These are phyloP conservation scores for Calephelis perditalis DNA, from an alignment of 2,888 invertebrate genomes.

Conservation along the genomic window DNA sequence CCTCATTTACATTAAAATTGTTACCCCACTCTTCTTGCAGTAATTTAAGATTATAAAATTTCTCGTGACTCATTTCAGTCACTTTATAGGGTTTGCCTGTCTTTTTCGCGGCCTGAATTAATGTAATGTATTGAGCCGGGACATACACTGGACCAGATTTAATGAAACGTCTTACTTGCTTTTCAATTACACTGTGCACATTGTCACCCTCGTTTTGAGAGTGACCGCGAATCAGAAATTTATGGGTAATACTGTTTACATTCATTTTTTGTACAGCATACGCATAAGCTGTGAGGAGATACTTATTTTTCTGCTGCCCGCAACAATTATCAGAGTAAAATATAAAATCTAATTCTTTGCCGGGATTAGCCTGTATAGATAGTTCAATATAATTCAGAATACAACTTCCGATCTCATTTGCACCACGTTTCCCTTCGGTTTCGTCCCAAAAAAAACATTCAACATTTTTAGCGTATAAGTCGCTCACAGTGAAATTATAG, in stretches of 20 bases:
- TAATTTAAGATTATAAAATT: conserved; percentile 7
- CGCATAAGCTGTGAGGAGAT: background rate
- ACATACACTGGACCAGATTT: conserved; percentile 12
- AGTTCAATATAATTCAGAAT: background rate
- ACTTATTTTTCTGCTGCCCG: conserved; percentile 19
- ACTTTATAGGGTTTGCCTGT: conserved; percentile 10
- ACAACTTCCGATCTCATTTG: too few species aligned
- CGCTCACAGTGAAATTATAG: too few species aligned
- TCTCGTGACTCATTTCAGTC: background rate
- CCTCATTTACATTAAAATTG: conserved; percentile 2
- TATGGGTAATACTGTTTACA: background rate
- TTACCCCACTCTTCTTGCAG: conserved; percentile 3
- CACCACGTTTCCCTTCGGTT: too few species aligned
- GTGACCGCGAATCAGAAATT: too few species aligned
- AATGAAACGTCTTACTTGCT: conserved; percentile 8
- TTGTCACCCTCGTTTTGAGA: conserved; percentile 7
- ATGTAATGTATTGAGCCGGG: conserved; percentile 17
- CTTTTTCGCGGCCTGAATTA: conserved; percentile 15
- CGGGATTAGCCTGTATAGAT: too few species aligned
- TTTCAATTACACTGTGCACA: conserved; percentile 7
- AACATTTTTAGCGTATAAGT: too few species aligned
- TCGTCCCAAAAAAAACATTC: too few species aligned
- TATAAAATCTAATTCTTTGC: conserved; percentile 1
- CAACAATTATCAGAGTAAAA: conserved; percentile 17
- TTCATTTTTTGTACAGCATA: conserved; percentile 4